Base-by-base conservation (phyloP, 2,113 vertebrate species). In the Piaya cayana region DNA sequence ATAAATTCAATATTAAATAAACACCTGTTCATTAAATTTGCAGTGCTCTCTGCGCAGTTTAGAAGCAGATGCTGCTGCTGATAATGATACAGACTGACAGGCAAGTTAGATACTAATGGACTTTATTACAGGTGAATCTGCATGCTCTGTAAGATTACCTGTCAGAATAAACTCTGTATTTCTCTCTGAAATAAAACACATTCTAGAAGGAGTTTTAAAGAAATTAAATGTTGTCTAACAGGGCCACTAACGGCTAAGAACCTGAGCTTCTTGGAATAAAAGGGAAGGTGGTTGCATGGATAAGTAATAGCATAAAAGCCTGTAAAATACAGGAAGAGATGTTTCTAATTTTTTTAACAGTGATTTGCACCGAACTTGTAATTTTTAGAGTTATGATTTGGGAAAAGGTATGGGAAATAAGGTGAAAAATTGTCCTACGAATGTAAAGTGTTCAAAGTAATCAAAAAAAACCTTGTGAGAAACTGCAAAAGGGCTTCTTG, bases 11-110 rank as follows among this genome's bases (percentile, higher is more conserved):
- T 78, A 93, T 82, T 91, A 86, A 96, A 90, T 71, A 95, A 90
- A 91, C 93, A 96, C 90, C 90, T 97, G 85, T 59, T 95, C 91
- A 81, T 90, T 92, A 96, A 95, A 89, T 88, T 56, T 92, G 65
- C 56, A 86, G 60, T 17, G 7, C 63, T 56, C 55, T 92, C 53
- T 72, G 6, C 84, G 69, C 71, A 78, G 37, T 85, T 89, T 67
- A 64, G 75, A 86, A 95, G 69, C 95, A 95, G 91, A 86, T 96
- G 91, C 32, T 92, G 50, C 26, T 55, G 84, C 4, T 93, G 86
- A 80, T 85, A 90, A 94, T 95, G 86, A 96, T 93, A 50, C 63
- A 69, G 83, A 39, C 42, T 94, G 95, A 89, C 93, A 95, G 68
- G 88, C 30, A 91, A 84, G 68, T 63, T 63, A 63, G 39, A 67